phyloP scores from a whole-genome alignment of 2,113 vertebrate species.

The Tychaedon coryphoeus region DNA sequence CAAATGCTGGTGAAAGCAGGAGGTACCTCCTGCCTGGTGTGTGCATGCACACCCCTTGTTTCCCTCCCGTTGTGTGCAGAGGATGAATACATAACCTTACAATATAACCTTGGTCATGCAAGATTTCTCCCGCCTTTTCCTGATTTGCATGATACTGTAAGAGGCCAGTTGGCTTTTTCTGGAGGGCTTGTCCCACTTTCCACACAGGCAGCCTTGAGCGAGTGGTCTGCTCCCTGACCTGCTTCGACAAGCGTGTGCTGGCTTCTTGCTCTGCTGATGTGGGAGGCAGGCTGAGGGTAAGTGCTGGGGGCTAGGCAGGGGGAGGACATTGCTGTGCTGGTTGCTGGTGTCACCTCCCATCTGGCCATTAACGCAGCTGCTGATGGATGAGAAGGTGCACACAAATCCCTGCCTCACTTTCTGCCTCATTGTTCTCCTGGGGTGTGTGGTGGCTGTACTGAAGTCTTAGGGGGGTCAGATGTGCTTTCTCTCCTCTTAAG shows the following conservation, averaged over 20 bases:
- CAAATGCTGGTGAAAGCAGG: not conserved
- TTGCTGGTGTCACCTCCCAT: not conserved
- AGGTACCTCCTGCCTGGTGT: not conserved
- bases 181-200: slow-evolving; percentile 11
- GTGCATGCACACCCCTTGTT: not conserved
- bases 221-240: slow-evolving; percentile 11
- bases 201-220: not conserved
- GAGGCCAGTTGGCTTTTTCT: not conserved
- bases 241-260: not conserved
- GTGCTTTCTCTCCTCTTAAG: not conserved
- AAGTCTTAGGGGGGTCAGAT: not conserved
- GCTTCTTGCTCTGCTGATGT: not conserved
- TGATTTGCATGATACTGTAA: not conserved
- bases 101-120: not conserved
- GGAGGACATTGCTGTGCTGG: not conserved
- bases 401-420: not conserved
- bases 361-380: not conserved
- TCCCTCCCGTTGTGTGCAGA: not conserved
- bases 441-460: not conserved
- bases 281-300: not conserved
- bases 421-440: not conserved
- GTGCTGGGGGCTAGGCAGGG: not conserved
- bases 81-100: not conserved
- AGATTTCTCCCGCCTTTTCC: not conserved
- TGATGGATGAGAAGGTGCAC: not conserved